Evolutionary conservation across 2,888 invertebrate species (phyloP), one percentile per base, ranked within the genome.

Genomic region (Plebejus anna): DNA sequence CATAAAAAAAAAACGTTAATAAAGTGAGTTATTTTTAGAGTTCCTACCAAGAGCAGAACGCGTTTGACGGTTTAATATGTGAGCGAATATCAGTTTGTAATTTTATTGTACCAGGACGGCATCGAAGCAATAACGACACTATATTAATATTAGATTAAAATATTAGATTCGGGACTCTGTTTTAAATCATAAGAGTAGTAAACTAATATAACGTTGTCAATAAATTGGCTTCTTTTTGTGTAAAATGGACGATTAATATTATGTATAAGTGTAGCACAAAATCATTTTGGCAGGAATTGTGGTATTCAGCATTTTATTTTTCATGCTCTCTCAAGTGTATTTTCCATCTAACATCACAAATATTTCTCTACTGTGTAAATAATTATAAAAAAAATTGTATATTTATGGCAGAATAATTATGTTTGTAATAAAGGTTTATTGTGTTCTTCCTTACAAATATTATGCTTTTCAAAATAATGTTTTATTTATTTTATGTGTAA

Each of bases 251-350:
- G 47, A 73, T 22, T 73, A 55, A 55, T 73, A 47, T 47, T 38
- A 73, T 47, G 32, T 28, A 73, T 55, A 73, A 73, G 73, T 73
- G 32, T 55, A 32, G 73, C 73, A 73, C 73, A 73, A 73, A 72
- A 51, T 73, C 2, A 73, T 73, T 55, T 28, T 73, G 73, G 73
- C 51, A 73, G 32, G 55, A 66, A 32, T 73, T 51, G 73, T 73
- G 47, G 72, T 72, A 28, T 72, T 73, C 32, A 11, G 55, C 55
- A 73, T 73, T 36, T 73, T 51, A 16, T 55, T 51, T 66, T 66
- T 16, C 11, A 55, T 55, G 51, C 73, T 51, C 73, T 73, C 51
- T 73, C 16, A 55, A 73, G 32, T 73, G 32, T 73, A 2, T 16
- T 28, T 55, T 32, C 51, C 11, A 55, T 51, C 5, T 32, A 11